Evolutionary conservation across 2,888 invertebrate species (phyloP).

Genomic region (Aspidiotus rigidus): DNA sequence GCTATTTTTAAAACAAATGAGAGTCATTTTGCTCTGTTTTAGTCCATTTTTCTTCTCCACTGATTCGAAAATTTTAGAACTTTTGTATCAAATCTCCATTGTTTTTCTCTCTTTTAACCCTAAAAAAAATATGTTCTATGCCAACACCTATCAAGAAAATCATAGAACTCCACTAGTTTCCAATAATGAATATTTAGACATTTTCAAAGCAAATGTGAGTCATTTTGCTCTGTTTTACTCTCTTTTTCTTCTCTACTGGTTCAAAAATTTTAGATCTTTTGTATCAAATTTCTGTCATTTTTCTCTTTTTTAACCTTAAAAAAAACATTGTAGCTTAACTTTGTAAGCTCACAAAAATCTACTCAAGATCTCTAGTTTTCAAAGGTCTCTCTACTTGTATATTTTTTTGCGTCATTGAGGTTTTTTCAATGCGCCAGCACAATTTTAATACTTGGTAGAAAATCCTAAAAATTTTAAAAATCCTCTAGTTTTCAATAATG

Average conservation of each 20-base stretch:
- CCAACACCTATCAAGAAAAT: too few relatives aligned
- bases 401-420: neutral
- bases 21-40: neutral
- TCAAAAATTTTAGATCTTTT: too few relatives aligned
- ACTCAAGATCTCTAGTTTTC: neutral
- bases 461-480: neutral
- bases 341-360: conserved; percentile 1
- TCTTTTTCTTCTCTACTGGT: too few relatives aligned
- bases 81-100: neutral
- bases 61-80: neutral
- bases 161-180: too few relatives aligned
- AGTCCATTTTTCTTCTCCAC: neutral
- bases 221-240: too few relatives aligned
- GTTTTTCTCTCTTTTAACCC: neutral
- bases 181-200: too few relatives aligned
- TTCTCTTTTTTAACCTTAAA: neutral
- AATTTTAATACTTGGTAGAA: neutral
- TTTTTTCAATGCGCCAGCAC: neutral
- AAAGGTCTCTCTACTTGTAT: too few relatives aligned
- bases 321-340: neutral
- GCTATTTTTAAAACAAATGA: neutral
- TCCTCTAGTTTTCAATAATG: neutral
- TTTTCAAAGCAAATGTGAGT: too few relatives aligned
- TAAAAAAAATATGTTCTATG: too few relatives aligned
- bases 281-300: too few relatives aligned